Conservation (phyloP, 2,113 vertebrate genomes). For the Piprites chloris region DNA sequence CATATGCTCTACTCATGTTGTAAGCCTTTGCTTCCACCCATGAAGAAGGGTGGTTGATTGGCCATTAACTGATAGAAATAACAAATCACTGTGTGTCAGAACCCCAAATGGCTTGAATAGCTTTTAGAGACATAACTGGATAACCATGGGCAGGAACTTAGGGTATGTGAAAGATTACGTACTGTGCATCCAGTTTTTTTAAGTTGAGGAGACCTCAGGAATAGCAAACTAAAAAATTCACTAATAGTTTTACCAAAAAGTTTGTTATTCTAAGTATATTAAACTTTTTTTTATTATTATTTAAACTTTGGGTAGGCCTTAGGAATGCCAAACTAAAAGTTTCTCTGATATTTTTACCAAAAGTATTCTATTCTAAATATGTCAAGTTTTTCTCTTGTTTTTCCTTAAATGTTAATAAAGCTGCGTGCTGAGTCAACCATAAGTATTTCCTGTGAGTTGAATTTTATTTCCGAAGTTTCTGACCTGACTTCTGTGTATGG, state of each 20-base stretch:
- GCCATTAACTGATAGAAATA: not conserved
- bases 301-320: not conserved
- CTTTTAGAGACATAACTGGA: not conserved
- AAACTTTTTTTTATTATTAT: not conserved
- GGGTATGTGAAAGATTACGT: not conserved
- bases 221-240: not conserved
- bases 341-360: not conserved
- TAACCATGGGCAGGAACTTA: not conserved
- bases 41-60: not conserved
- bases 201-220: not conserved
- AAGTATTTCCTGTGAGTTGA: constrained; percentile 51
- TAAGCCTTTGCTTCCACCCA: not conserved
- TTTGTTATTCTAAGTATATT: not conserved
- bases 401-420: not conserved
- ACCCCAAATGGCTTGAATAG: not conserved
- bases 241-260: not conserved
- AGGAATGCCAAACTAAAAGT: not conserved
- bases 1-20: not conserved
- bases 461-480: constrained; percentile 57
- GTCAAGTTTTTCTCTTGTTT: not conserved
- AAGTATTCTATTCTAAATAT: not conserved
- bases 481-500: constrained; percentile 43
- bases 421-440: constrained; percentile 34
- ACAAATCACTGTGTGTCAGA: not conserved
- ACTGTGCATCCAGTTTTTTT: not conserved